Percentiles rank a stretch among this genome's conserved stretches.
phyloP scores from a whole-genome alignment of 2,888 invertebrate genomes.

The Drosophila basisetae region DNA sequence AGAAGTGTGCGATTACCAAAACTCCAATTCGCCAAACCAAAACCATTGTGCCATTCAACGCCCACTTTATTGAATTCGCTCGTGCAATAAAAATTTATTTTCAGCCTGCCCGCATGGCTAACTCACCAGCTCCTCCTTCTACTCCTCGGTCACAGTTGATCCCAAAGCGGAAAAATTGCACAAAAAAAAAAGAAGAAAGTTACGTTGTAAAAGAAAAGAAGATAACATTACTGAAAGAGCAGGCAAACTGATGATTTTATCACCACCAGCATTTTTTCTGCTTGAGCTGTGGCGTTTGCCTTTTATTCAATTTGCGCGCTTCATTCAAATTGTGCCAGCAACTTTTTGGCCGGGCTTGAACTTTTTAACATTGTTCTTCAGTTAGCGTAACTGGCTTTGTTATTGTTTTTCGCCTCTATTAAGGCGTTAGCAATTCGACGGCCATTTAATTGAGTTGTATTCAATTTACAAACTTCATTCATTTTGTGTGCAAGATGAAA shows the following conservation, averaged over 20 bases:
- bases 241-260: constrained; percentile 67
- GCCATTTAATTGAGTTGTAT: constrained; percentile 24
- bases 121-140: background rate
- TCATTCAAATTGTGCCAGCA: constrained; percentile 65
- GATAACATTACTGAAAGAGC: constrained; percentile 27
- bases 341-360: constrained; percentile 62
- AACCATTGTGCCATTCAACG: constrained; percentile 8
- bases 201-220: constrained; percentile 13
- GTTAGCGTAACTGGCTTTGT: constrained; percentile 27
- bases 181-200: constrained; percentile 21
- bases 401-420: constrained; percentile 26
- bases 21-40: constrained; percentile 15
- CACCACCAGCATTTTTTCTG: constrained; percentile 68
- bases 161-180: constrained; percentile 31
- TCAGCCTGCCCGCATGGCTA: constrained; percentile 34
- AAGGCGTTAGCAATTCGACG: constrained; percentile 10
- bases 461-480: constrained; percentile 24
- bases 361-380: constrained; percentile 62
- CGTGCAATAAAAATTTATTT: constrained; percentile 71
- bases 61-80: constrained; percentile 69
- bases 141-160: constrained; percentile 16
- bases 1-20: constrained; percentile 27
- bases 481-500: constrained; percentile 19
- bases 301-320: constrained; percentile 73
- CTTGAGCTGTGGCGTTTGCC: constrained; percentile 67